Percentiles rank a stretch among this genome's conserved stretches.
Conservation (phyloP, 2,888 invertebrate genomes). For the Hololepta plana region DNA sequence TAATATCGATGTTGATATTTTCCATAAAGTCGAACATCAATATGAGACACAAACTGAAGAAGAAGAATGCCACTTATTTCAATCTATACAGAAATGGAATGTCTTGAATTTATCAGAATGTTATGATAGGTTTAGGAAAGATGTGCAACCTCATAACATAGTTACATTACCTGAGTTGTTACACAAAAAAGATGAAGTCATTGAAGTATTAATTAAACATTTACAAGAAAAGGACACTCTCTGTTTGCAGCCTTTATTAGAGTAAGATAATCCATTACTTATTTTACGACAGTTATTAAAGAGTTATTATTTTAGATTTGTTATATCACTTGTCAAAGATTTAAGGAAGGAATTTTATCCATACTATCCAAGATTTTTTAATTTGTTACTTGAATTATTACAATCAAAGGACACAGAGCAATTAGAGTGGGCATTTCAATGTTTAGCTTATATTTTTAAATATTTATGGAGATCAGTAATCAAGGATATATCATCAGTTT, state of each 20-base stretch:
- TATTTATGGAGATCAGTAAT: slow-evolving; percentile 68
- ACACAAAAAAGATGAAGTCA: slow-evolving; percentile 58
- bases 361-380: slow-evolving; percentile 62
- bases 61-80: slow-evolving; percentile 63
- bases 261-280: slow-evolving; percentile 41
- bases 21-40: slow-evolving; percentile 65
- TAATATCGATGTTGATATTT: slow-evolving; percentile 71
- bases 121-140: slow-evolving; percentile 57
- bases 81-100: slow-evolving; percentile 76
- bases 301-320: slow-evolving; percentile 36
- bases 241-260: slow-evolving; percentile 64
- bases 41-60: slow-evolving; percentile 45
- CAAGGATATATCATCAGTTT: slow-evolving; percentile 56
- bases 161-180: slow-evolving; percentile 73
- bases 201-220: slow-evolving; percentile 53
- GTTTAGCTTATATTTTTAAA: slow-evolving; percentile 82
- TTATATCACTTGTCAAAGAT: slow-evolving; percentile 74
- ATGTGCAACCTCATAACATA: slow-evolving; percentile 42
- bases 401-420: slow-evolving; percentile 66
- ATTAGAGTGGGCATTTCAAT: slow-evolving; percentile 70
- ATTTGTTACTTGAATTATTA: slow-evolving; percentile 49
- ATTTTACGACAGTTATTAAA: slow-evolving; percentile 6
- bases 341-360: slow-evolving; percentile 75
- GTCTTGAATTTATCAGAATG: slow-evolving; percentile 73
- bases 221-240: slow-evolving; percentile 51